Percentiles rank a stretch among this genome's conserved stretches.
Evolutionary conservation across 2,888 invertebrate species (phyloP).

Genomic region (Limulus polyphemus): DNA sequence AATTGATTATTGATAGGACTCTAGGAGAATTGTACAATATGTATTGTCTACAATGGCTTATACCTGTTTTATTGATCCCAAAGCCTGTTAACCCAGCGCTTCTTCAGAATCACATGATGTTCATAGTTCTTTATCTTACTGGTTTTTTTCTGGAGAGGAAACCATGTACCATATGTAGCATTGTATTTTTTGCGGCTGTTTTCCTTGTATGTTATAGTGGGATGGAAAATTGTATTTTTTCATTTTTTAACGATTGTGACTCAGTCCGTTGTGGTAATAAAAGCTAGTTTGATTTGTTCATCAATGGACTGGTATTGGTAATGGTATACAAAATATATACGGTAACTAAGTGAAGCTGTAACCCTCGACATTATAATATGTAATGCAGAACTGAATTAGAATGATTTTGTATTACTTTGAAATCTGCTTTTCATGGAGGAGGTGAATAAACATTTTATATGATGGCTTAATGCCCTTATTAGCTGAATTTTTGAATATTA

Average conservation of each 20-base stretch:
- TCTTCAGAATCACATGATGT: conserved; percentile 92
- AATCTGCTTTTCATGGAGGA: too few relatives aligned
- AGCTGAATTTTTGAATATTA: too few relatives aligned
- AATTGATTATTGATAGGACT: neutral
- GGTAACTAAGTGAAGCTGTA: too few relatives aligned
- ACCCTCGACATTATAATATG: too few relatives aligned
- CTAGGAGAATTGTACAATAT: conserved; percentile 40
- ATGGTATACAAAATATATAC: too few relatives aligned
- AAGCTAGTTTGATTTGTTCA: too few relatives aligned
- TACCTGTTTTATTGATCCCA: conserved; percentile 90
- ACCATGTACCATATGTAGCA: conserved; percentile 92
- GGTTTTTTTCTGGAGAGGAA: conserved; percentile 94
- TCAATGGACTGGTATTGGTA: too few relatives aligned
- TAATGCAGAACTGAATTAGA: too few relatives aligned
- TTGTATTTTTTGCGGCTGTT: conserved; percentile 85
- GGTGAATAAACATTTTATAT: too few relatives aligned
- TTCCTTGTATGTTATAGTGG: conserved; percentile 93
- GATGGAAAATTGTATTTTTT: conserved; percentile 85
- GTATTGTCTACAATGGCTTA: conserved; percentile 96
- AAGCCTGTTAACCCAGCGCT: conserved; percentile 94
- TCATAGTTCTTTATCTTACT: conserved; percentile 87
- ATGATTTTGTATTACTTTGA: too few relatives aligned
- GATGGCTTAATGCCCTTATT: too few relatives aligned
- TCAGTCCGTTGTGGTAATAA: too few relatives aligned
- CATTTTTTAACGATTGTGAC: conserved; percentile 14